Evolutionary conservation across 1,140 invertebrate genomes (phyloP), one percentile per base, ranked within the genome.

Genomic region (Portunus trituberculatus): DNA sequence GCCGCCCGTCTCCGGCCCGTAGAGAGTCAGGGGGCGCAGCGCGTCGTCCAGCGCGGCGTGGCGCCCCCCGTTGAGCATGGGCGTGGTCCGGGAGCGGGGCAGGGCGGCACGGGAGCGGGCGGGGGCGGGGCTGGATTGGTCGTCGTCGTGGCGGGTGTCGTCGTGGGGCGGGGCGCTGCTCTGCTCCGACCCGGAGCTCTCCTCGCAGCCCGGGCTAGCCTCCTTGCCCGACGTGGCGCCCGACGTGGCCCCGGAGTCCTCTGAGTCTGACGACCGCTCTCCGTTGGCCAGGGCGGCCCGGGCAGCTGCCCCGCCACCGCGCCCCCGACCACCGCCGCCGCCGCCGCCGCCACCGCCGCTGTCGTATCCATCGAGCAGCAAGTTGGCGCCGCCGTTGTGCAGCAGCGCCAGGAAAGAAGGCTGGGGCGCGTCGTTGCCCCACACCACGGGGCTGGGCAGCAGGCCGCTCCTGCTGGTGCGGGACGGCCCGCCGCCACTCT

Each of bases 191-290:
- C 96, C 96, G 0, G 94, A 95, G 59, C 95, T 95, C 91, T 96
- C 96, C 89, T 95, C 96, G 46, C 95, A 96, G 25, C 96, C 96
- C 4, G 96, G 96, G 67, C 96, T 96, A 8, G 96, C 96, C 76
- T 96, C 96, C 89, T 96, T 96, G n/a, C 96, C 96, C 59, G 93
- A 94, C n/a, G 96, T 96, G 83, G 96, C 96, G 3, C 96, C 96
- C 46, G 94, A 95, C 12, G 94, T 95, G 67, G 96, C 95, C 20
- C 93, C 91, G 12, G 96, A 96, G 92, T 96, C 96, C 52, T 96
- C 96, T 8, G 96, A 96, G 59, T 96, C 96, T 12, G 96, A 96
- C 20, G 96, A 96, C 20, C 96, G 96, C 46, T 96, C 96, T 20
- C 95, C 95, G 67, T 96, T 96, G 29, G 93, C 95, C 28, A 96